Evolutionary conservation across 1,140 invertebrate species (phyloP), one percentile per base, ranked within the genome.

Genomic region (Ips nitidus): DNA sequence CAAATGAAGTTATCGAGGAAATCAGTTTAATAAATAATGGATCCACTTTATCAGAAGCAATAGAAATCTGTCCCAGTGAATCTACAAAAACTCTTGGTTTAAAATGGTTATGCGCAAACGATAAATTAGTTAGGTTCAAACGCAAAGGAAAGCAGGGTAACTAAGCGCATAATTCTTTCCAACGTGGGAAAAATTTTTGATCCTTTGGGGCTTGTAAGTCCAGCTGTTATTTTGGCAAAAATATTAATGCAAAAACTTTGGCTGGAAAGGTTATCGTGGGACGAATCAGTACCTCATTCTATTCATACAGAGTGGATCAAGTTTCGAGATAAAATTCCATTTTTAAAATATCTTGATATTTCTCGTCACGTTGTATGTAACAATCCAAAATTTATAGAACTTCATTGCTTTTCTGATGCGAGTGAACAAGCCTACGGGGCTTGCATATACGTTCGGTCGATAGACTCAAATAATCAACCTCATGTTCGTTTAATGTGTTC

Each of bases 341-440:
- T 47, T 8, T 57, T 66, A 42, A 56, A 57, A 8, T 22, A 66
- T 6, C 38, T 66, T 39, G 41, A 39, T 39, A 56, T 69, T 43
- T 2, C 6, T 1, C 1, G 65, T 47, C 41, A 53, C 4, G 56
- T 40, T 2, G 41, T 64, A 1, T 3, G 40, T 1, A 50, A 56
- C 8, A 38, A 66, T 38, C 6, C 8, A 2, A 47, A 22, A 41
- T 40, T 2, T 42, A 39, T 62, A 40, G 69, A 80, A 69, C 8
- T 80, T 2, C 79, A 80, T 67, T 70, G 77, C 1, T 80, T 81
- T 71, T 74, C 73, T 55, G 79, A 81, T 62, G 74, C 77, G 1
- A 76, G 74, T 2, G 62, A 74, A 45, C 59, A 55, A 6, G 76
- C 78, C 0, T 79, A 78, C 64, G 79, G 76, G 7, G 75, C 78